Conservation (phyloP, 1,140 invertebrate genomes). For the Microplitis demolitor region DNA sequence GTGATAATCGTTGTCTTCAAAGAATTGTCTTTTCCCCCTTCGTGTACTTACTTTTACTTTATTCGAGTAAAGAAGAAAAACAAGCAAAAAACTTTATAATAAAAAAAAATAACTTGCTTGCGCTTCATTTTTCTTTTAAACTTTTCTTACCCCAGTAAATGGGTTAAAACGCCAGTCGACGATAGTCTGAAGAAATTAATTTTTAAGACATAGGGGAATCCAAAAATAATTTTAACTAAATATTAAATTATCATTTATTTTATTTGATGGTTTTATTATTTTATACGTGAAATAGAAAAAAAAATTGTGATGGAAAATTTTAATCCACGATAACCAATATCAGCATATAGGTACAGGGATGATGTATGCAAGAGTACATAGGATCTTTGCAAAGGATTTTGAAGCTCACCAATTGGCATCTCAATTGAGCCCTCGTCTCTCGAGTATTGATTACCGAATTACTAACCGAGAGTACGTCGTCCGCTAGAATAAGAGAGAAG, state of each 20-base stretch:
- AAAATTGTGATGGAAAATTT: too few species aligned
- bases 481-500: background rate
- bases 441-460: slow-evolving; percentile 21
- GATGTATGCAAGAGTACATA: too few species aligned
- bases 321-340: too few species aligned
- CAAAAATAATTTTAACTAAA: background rate
- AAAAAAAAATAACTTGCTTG: background rate
- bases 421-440: background rate
- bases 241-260: too few species aligned
- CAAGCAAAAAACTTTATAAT: too few species aligned
- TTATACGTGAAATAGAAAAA: too few species aligned
- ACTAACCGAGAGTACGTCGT: background rate
- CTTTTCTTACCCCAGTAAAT: background rate
- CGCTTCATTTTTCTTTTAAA: slow-evolving; percentile 13
- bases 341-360: too few species aligned
- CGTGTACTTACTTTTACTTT: background rate
- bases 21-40: background rate
- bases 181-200: background rate
- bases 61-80: too few species aligned
- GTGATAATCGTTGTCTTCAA: background rate
- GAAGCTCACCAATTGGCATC: slow-evolving; percentile 5
- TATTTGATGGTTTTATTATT: too few species aligned
- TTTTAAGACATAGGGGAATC: background rate
- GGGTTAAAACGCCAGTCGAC: background rate
- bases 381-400: slow-evolving; percentile 1